Percentiles rank a stretch among this genome's conserved stretches.
Evolutionary conservation across 2,888 invertebrate species (phyloP).

Genomic region (Hetaerina titia): DNA sequence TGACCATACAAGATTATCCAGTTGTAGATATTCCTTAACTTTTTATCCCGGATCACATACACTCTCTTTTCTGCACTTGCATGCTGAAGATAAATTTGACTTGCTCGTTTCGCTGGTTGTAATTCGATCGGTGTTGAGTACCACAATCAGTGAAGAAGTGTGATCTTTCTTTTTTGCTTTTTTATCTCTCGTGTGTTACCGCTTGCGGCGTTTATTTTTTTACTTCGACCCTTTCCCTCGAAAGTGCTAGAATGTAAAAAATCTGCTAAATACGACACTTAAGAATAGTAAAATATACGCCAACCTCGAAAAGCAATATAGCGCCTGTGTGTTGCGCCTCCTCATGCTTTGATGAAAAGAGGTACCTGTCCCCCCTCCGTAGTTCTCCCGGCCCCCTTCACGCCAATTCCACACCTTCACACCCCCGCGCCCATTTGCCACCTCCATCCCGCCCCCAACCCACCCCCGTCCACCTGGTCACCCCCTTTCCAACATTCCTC

Average conservation of each 20-base stretch:
- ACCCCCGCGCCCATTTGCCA: too few relatives aligned
- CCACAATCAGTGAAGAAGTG: too few relatives aligned
- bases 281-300: not conserved
- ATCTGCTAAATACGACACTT: not conserved
- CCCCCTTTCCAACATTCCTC: too few relatives aligned
- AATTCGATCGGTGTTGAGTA: too few relatives aligned
- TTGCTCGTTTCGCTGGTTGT: too few relatives aligned
- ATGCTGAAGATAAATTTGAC: too few relatives aligned
- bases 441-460: not conserved
- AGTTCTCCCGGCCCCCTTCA: not conserved
- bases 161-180: not conserved
- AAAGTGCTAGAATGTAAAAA: not conserved
- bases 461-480: not conserved
- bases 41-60: too few relatives aligned
- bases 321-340: not conserved
- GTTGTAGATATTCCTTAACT: too few relatives aligned
- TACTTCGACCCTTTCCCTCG: not conserved
- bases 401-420: not conserved
- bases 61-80: too few relatives aligned
- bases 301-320: not conserved
- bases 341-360: not conserved
- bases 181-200: not conserved
- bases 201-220: not conserved
- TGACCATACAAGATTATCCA: too few relatives aligned
- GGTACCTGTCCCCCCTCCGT: not conserved